These are phyloP conservation scores for Kradibia gibbosae DNA, from an alignment of 1,140 invertebrate species.

Conservation along the genomic window DNA sequence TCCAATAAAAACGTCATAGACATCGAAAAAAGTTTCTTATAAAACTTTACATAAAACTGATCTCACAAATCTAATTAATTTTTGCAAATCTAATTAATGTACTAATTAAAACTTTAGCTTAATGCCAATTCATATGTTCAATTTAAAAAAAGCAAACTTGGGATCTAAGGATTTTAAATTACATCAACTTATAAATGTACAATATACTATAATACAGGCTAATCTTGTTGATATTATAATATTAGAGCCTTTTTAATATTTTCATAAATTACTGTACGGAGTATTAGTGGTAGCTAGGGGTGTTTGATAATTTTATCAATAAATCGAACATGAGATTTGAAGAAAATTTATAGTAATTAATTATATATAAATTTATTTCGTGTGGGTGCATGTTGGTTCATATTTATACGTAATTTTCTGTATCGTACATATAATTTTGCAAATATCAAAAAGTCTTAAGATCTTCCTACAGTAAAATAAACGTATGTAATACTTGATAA, in stretches of 20 bases:
- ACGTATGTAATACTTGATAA: background rate
- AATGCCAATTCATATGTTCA: background rate
- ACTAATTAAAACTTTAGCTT: too few species aligned
- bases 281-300: conserved; percentile 22
- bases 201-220: background rate
- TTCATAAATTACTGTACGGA: background rate
- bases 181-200: background rate
- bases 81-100: too few species aligned
- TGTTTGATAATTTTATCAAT: conserved; percentile 44
- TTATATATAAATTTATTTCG: background rate
- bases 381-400: background rate
- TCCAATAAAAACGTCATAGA: background rate
- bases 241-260: background rate
- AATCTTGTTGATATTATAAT: background rate
- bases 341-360: conserved; percentile 41
- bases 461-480: background rate
- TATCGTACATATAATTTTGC: background rate
- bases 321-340: conserved; percentile 24
- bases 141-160: background rate
- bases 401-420: background rate
- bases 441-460: background rate
- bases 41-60: too few species aligned
- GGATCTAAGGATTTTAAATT: background rate
- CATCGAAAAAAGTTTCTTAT: background rate
- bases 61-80: too few species aligned